Evolutionary conservation across 2,797 vertebrate genomes (phyloP).

Genomic region (Ptychadena robeensis): DNA sequence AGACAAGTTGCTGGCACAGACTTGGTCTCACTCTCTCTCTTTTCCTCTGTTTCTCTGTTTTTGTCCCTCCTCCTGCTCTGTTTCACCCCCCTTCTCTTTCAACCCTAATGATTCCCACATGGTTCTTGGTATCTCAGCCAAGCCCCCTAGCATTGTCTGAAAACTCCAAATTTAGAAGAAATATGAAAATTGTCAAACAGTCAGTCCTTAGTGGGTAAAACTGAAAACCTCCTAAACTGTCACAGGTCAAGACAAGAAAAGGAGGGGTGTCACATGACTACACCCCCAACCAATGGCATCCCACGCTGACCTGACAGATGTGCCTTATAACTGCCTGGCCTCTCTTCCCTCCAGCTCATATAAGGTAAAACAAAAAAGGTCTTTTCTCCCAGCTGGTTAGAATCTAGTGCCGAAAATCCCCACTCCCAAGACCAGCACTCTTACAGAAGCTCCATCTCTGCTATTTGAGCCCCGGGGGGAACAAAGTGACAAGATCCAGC

Average conservation of each 20-base stretch:
- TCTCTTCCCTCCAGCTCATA: conserved; percentile 85
- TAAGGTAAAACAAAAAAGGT: conserved; percentile 88
- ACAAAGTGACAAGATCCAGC: conserved; percentile 14
- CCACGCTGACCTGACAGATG: conserved; percentile 72
- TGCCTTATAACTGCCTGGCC: conserved; percentile 74
- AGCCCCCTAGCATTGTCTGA: conserved; percentile 87
- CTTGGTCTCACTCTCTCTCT: conserved; percentile 63
- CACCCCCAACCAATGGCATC: conserved; percentile 78
- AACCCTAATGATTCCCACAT: conserved; percentile 87
- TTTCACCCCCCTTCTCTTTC: conserved; percentile 74
- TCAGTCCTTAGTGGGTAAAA: conserved; percentile 89
- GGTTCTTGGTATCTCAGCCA: conserved; percentile 81
- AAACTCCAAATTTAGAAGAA: conserved; percentile 98
- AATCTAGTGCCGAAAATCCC: conserved; percentile 50
- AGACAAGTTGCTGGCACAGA: conserved; percentile 62
- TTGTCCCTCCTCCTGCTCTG: conserved; percentile 67
- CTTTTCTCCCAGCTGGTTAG: conserved; percentile 68
- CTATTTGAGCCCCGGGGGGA: conserved; percentile 8
- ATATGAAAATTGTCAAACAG: conserved; percentile 94
- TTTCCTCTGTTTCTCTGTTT: conserved; percentile 60
- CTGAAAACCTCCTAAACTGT: conserved; percentile 73
- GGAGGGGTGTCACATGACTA: conserved; percentile 73
- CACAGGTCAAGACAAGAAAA: conserved; percentile 76
- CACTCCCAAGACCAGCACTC: conserved; percentile 33
- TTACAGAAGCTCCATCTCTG: conserved; percentile 21